Base-by-base conservation (phyloP, 2,888 invertebrate genomes). In the Lasioglossum villosulum region DNA sequence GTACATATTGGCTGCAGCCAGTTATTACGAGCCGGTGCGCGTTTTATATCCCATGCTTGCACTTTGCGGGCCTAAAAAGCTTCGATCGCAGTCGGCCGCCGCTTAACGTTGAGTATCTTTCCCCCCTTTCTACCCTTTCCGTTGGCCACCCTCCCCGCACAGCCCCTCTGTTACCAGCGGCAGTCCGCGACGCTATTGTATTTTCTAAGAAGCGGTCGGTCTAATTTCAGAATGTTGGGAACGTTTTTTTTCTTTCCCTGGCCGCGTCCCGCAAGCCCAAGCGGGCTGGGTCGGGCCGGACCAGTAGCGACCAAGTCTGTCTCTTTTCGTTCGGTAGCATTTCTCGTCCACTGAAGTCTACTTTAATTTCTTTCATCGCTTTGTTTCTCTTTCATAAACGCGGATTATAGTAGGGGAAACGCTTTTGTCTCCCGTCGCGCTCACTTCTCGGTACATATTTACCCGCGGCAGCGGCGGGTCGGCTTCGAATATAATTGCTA, bases 361-460 rank as follows among this genome's bases (percentile, higher is more conserved):
- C 82, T 86, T 79, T 75, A 86, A 85, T 85, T 86, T 86, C 86
- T 86, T 86, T 82, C 86, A 80, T 72, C 82, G 82, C 81, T 81
- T 81, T 81, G 86, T 82, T 86, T 85, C 82, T 75, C 86, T 85
- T 85, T 85, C 86, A 85, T 82, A 85, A 85, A 86, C 73, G 82
- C 79, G 86, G 82, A 86, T 85, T 85, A 82, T 45, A 76, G 78
- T 75, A 34, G 81, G 77, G 81, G 66, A 76, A 81, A 85, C 30
- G 86, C 86, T 78, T 86, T 86, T 86, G 86, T 86, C 78, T 78
- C 73, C 37, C 75, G 78, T 81, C 78, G 86, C 73, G 81, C 85
- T 85, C 86, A 72, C 78, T 70, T 84, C 86, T 86, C 34, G 75
- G 86, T 86, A 86, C 82, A 86, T 85, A 85, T 86, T 86, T 86